A percentile compares a stretch with the other conserved stretches of the same genome.
Conservation (phyloP, 2,888 invertebrate genomes). For the Dynastes tityus region DNA sequence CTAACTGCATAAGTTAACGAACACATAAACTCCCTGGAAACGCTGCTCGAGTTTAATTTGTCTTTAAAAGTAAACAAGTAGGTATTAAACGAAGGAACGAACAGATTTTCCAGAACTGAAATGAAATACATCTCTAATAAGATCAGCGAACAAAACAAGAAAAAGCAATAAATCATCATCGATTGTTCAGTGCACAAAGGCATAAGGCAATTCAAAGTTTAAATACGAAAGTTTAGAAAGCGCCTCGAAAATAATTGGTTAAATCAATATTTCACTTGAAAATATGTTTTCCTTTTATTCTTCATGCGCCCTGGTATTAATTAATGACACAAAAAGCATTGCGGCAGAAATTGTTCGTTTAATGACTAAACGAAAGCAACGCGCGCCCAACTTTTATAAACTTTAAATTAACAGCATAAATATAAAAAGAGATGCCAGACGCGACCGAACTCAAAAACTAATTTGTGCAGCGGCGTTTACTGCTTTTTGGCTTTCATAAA, state of each 20-base stretch:
- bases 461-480: slow-evolving; percentile 32
- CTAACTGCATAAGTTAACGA: too few relatives aligned
- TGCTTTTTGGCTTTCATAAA: slow-evolving; percentile 25
- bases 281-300: slow-evolving; percentile 46
- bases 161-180: slow-evolving; percentile 27
- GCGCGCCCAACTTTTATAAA: slow-evolving; percentile 43
- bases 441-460: slow-evolving; percentile 22
- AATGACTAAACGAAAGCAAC: slow-evolving; percentile 43
- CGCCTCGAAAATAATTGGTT: slow-evolving; percentile 41
- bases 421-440: slow-evolving; percentile 40
- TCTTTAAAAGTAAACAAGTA: too few relatives aligned
- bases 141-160: slow-evolving; percentile 12
- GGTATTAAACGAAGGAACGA: neutral
- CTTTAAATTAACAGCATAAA: slow-evolving; percentile 42
- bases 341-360: slow-evolving; percentile 45
- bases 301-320: slow-evolving; percentile 39
- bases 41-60: too few relatives aligned
- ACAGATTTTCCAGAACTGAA: neutral
- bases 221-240: slow-evolving; percentile 43
- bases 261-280: slow-evolving; percentile 46
- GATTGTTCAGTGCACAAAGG: slow-evolving; percentile 20
- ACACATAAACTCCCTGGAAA: too few relatives aligned
- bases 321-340: slow-evolving; percentile 45
- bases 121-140: neutral
- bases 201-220: slow-evolving; percentile 42